A percentile compares a stretch with the other conserved stretches of the same genome.
phyloP scores from a whole-genome alignment of 2,888 invertebrate genomes.

The Tridacna crocea region DNA sequence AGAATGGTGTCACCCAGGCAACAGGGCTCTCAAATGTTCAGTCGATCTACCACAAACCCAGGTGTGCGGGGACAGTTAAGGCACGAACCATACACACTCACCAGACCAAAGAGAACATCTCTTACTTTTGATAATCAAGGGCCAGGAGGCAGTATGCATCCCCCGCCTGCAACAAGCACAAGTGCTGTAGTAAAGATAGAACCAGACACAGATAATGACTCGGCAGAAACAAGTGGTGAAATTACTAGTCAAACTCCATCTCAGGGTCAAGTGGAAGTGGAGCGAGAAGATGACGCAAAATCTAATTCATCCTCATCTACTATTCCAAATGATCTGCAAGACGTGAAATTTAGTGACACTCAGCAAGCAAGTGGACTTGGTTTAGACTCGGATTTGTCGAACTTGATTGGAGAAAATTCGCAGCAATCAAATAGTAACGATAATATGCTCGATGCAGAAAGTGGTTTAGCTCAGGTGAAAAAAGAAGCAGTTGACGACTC shows the following conservation, averaged over 20 bases:
- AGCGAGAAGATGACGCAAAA: conserved; percentile 15
- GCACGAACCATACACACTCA: conserved; percentile 19
- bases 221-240: background rate
- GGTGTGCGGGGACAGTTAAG: conserved; percentile 1
- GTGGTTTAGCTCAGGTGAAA: conserved; percentile 24
- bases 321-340: conserved; percentile 8
- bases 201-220: background rate
- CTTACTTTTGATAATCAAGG: conserved; percentile 18
- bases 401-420: conserved; percentile 3
- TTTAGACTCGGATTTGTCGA: conserved; percentile 47
- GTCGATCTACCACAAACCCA: background rate
- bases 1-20: conserved; percentile 16
- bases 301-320: conserved; percentile 11
- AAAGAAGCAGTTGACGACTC: conserved; percentile 44
- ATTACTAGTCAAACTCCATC: conserved; percentile 24
- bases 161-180: background rate
- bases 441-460: background rate
- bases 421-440: conserved; percentile 6
- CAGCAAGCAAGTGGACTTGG: conserved; percentile 39
- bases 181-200: conserved; percentile 9
- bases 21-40: background rate
- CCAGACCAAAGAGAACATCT: conserved; percentile 6
- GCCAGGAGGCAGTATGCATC: background rate
- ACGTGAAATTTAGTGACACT: conserved; percentile 30
- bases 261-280: background rate